These are phyloP conservation scores for Hemiscyllium ocellatum DNA, from an alignment of 2,113 vertebrate genomes.

Conservation along the genomic window DNA sequence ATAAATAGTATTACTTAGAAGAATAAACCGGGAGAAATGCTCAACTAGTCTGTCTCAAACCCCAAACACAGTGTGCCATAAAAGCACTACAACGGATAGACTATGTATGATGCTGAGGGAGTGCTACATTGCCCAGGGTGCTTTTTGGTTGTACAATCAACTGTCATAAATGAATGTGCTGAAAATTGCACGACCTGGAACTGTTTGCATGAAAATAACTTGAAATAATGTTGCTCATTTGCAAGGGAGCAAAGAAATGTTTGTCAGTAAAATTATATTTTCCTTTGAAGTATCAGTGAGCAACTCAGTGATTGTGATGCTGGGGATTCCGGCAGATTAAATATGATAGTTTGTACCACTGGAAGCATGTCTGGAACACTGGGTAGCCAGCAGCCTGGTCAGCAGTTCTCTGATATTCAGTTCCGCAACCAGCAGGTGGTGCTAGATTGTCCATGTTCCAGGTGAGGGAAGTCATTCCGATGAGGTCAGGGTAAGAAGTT, in stretches of 20 bases:
- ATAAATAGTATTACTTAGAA: no score
- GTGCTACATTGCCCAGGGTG: neutral
- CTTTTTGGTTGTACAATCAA: neutral
- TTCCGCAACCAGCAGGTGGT: neutral
- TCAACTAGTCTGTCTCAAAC: no score
- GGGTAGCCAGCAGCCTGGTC: neutral
- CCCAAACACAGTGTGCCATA: no score
- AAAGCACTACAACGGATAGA: no score
- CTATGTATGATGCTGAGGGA: neutral
- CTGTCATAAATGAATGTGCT: neutral
- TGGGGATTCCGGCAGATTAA: neutral
- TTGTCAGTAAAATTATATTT: neutral
- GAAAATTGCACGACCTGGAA: neutral
- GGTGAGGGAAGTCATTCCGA: neutral
- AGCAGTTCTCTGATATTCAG: neutral
- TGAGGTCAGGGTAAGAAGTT: neutral
- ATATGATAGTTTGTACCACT: neutral
- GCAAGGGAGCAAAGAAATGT: neutral
- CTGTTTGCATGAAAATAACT: neutral
- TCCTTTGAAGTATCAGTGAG: neutral
- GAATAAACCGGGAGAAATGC: no score
- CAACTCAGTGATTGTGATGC: neutral
- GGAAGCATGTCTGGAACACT: neutral
- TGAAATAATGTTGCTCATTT: neutral
- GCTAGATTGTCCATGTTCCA: neutral